Conservation (phyloP, 2,888 invertebrate species). For the Phyllotreta cruciferae region DNA sequence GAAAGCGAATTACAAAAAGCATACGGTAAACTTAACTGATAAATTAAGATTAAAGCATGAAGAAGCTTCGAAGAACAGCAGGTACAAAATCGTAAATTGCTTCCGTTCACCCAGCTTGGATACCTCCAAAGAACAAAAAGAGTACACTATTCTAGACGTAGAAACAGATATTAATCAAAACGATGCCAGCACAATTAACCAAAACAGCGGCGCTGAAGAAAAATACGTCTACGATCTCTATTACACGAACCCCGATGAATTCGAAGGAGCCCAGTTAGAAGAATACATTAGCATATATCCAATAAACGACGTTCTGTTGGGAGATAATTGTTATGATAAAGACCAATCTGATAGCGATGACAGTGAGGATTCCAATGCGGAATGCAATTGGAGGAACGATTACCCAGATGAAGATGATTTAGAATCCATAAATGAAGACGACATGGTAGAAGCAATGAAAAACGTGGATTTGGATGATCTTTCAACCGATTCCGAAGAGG, state of each 20-base stretch:
- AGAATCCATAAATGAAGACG: slow-evolving; percentile 67
- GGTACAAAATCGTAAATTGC: slow-evolving; percentile 68
- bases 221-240: slow-evolving; percentile 71
- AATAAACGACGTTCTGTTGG: slow-evolving; percentile 58
- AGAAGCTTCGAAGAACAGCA: slow-evolving; percentile 61
- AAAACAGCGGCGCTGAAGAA: slow-evolving; percentile 35
- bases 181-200: slow-evolving; percentile 30
- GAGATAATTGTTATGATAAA: slow-evolving; percentile 48
- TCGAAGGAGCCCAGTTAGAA: slow-evolving; percentile 59
- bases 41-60: slow-evolving; percentile 61
- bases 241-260: slow-evolving; percentile 63
- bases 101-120: slow-evolving; percentile 59
- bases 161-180: slow-evolving; percentile 57
- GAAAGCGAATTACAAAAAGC: slow-evolving; percentile 62
- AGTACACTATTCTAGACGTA: slow-evolving; percentile 66
- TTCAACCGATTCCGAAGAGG: slow-evolving; percentile 58
- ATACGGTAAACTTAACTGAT: slow-evolving; percentile 58
- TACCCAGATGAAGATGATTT: slow-evolving; percentile 70
- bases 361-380: slow-evolving; percentile 78
- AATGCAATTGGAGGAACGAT: slow-evolving; percentile 79
- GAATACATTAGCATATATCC: slow-evolving; percentile 59
- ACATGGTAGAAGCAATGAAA: slow-evolving; percentile 68
- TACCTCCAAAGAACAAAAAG: slow-evolving; percentile 46
- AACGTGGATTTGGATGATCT: slow-evolving; percentile 49
- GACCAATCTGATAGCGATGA: slow-evolving; percentile 63